These are phyloP conservation scores for Prunella himalayana DNA, from an alignment of 2,113 vertebrate genomes.

Conservation along the genomic window DNA sequence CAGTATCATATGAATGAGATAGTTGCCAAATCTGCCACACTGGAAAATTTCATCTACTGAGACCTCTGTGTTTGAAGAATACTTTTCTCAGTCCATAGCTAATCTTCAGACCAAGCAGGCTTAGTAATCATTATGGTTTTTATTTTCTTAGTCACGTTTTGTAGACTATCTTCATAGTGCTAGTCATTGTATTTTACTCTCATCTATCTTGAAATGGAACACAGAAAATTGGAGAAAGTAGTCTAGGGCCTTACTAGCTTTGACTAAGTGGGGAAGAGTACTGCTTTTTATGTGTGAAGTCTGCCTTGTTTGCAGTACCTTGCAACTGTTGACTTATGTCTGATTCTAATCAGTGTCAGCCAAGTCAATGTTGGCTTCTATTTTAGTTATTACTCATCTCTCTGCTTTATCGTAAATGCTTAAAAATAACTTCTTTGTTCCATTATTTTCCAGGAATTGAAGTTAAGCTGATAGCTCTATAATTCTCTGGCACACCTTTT, in stretches of 20 bases:
- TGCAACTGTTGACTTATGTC: not conserved
- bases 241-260: not conserved
- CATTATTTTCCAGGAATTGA: constrained; percentile 6
- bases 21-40: not conserved
- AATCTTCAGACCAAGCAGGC: not conserved
- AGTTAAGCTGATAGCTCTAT: not conserved
- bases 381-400: not conserved
- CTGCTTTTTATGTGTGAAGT: not conserved
- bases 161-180: not conserved
- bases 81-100: not conserved
- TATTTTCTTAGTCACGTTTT: not conserved
- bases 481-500: not conserved
- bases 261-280: not conserved
- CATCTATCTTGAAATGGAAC: not conserved
- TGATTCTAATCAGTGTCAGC: not conserved
- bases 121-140: not conserved
- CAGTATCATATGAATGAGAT: not conserved
- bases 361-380: not conserved
- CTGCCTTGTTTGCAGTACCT: not conserved
- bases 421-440: not conserved
- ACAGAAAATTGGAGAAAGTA: not conserved
- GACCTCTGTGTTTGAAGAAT: not conserved
- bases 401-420: not conserved
- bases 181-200: not conserved
- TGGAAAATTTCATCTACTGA: not conserved